Conservation (phyloP, 2,888 invertebrate genomes). For the Deilephila porcellus region DNA sequence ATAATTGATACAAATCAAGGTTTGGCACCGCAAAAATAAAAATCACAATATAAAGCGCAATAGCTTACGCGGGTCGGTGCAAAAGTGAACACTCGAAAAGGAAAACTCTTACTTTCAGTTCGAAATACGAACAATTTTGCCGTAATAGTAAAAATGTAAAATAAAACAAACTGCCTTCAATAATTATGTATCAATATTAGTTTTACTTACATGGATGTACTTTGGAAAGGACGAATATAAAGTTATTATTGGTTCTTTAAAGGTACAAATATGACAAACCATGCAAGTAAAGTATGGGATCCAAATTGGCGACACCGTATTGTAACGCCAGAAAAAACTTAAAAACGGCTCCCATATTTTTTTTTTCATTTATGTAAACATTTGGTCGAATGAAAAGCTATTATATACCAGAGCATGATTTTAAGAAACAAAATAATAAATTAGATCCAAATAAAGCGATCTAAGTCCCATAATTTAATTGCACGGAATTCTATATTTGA, state of each 20-base stretch:
- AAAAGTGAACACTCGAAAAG: neutral
- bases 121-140: neutral
- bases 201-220: neutral
- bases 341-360: neutral
- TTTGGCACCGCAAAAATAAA: constrained; percentile 22
- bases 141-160: neutral
- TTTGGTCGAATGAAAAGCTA: too few relatives aligned
- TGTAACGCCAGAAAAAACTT: neutral
- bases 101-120: neutral
- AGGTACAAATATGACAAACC: neutral
- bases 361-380: too few relatives aligned
- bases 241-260: neutral
- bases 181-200: neutral
- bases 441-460: neutral
- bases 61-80: neutral
- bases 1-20: constrained; percentile 15
- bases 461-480: neutral
- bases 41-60: neutral
- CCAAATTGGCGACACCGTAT: neutral
- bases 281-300: neutral
- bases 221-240: neutral
- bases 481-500: neutral
- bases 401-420: too few relatives aligned
- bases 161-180: too few relatives aligned
- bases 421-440: neutral